Base-by-base conservation (phyloP, 1,140 invertebrate species). In the Tetramorium simillimum region DNA sequence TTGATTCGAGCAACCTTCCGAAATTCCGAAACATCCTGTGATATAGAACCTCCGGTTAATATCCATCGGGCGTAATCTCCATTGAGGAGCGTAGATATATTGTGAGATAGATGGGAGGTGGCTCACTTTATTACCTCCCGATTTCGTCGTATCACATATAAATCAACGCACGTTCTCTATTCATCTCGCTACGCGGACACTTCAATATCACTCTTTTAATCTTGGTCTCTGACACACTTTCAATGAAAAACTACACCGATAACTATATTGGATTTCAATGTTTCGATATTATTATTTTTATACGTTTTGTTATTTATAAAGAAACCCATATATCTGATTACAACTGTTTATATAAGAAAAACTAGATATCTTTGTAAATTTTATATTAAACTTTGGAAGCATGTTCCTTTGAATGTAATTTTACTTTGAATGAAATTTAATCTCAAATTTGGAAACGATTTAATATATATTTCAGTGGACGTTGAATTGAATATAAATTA, bases 1-100 rank as follows among this genome's bases (percentile, higher is more conserved):
- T 73, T 84, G 80, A 84, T 84, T 73, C 69, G 67, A 46, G 67
- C 21, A 72, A 56, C 53, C 80, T 84, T 73, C 67, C 40, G 69
- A 60, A 84, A 84, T 84, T 60, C 67, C 80, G 40, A 84, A 84
- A 84, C 53, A 58, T 73, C 67, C 80, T 73, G 53, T 60, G 80
- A 84, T 73, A 73, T 46, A 46, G 80, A 73, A 73, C 18, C 51
- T 73, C 40, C 40, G 67, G 80, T 84, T 84, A 73, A 84, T 84
- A 84, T 62, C 65, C 46, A 53, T 18, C 37, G 53, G 14, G 53
- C 24, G 16, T 72, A 72, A 43, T 28, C 21, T 43, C 16, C 37
- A 70, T 53, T 56, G 60, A 67, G 28, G 10, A 51, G 24, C 58
- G 28, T 51, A 73, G 43, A 72, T 43, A 77, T 77, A 77, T 80